These are phyloP conservation scores for Homarus gammarus DNA, from an alignment of 2,888 invertebrate genomes.

Conservation along the genomic window DNA sequence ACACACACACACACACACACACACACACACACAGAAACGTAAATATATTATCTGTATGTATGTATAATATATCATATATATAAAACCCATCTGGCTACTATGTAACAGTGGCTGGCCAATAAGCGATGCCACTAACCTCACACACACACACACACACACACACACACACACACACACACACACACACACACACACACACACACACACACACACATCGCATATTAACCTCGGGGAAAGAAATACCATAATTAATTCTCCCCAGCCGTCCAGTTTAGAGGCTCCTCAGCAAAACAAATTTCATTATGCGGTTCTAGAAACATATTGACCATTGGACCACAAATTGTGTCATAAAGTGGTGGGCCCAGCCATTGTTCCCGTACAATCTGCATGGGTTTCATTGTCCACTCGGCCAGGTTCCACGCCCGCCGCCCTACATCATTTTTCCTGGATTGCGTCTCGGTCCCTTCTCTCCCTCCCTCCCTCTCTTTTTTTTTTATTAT, in stretches of 20 bases:
- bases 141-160: not conserved
- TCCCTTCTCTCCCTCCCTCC: conserved; percentile 18
- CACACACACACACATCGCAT: not conserved
- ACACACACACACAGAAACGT: conserved; percentile 5
- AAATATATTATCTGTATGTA: too few relatives aligned
- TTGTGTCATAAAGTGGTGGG: conserved; percentile 51
- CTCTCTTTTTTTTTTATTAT: not conserved
- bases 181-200: not conserved
- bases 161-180: not conserved
- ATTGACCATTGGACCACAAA: conserved; percentile 60
- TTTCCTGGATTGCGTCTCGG: conserved; percentile 3
- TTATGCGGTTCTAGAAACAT: conserved; percentile 55
- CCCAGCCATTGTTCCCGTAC: conserved; percentile 46
- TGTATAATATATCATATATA: not conserved
- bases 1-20: conserved; percentile 9
- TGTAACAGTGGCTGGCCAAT: too few relatives aligned
- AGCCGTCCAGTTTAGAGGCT: conserved; percentile 31
- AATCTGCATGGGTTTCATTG: conserved; percentile 54
- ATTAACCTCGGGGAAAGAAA: not conserved
- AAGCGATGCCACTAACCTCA: too few relatives aligned
- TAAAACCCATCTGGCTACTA: not conserved
- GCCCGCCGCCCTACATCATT: not conserved
- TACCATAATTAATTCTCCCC: not conserved
- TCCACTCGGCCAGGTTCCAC: not conserved
- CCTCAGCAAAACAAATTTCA: conserved; percentile 58